These are phyloP conservation scores for Calameuta pallipes DNA, from an alignment of 2,888 invertebrate genomes.

Conservation along the genomic window DNA sequence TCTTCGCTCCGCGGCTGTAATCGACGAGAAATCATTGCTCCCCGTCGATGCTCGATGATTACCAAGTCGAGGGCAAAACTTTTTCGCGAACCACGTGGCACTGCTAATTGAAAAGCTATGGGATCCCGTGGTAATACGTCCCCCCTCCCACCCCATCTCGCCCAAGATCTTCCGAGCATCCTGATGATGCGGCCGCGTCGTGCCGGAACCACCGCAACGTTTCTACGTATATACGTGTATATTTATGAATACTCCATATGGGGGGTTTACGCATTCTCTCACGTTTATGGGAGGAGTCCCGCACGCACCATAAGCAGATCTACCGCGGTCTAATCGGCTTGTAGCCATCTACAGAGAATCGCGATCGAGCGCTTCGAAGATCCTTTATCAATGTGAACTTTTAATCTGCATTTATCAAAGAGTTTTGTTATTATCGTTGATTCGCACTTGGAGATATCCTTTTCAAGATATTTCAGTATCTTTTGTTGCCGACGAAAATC, in stretches of 20 bases:
- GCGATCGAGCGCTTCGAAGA: too few species aligned
- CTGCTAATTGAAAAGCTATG: slow-evolving; percentile 38
- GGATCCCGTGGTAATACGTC: slow-evolving; percentile 10
- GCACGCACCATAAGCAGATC: slow-evolving; percentile 32
- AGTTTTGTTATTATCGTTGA: too few species aligned
- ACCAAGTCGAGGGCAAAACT: slow-evolving; percentile 30
- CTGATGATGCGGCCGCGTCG: too few species aligned
- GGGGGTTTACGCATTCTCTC: slow-evolving; percentile 36
- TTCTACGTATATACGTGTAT: background rate
- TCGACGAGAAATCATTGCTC: slow-evolving; percentile 32
- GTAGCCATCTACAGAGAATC: too few species aligned
- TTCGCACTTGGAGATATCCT: too few species aligned
- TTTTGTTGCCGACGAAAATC: too few species aligned
- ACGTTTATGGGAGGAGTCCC: slow-evolving; percentile 39
- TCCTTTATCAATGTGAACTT: too few species aligned
- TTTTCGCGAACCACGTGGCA: slow-evolving; percentile 25
- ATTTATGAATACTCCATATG: background rate
- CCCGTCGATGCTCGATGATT: slow-evolving; percentile 35
- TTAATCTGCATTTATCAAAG: too few species aligned
- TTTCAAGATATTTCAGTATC: too few species aligned
- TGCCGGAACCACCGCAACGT: too few species aligned
- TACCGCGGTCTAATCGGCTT: slow-evolving; percentile 38
- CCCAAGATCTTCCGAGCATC: background rate
- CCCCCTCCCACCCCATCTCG: background rate
- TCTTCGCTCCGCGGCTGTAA: slow-evolving; percentile 14